phyloP scores from a whole-genome alignment of 2,888 invertebrate genomes.

The Cephalotes varians region DNA sequence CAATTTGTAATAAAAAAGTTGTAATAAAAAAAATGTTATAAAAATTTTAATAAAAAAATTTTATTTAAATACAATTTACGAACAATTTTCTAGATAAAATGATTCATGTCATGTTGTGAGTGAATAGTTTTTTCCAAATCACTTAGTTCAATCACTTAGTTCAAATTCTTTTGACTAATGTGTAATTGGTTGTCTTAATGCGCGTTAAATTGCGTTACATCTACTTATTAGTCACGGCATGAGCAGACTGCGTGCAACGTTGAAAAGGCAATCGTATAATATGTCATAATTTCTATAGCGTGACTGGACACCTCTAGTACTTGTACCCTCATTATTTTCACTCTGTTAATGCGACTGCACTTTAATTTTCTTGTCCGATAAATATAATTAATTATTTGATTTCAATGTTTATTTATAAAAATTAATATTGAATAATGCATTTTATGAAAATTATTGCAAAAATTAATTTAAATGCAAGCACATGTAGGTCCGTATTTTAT shows the following conservation, averaged over 20 bases:
- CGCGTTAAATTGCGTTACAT: slow-evolving; percentile 73
- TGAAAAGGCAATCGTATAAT: slow-evolving; percentile 82
- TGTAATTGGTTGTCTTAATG: slow-evolving; percentile 56
- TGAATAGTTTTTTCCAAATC: slow-evolving; percentile 31
- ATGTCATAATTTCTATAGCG: slow-evolving; percentile 84
- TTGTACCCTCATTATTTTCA: slow-evolving; percentile 54
- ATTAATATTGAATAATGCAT: not conserved
- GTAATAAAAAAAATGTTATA: no score
- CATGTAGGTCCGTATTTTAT: no score
- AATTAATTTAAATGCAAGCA: not conserved
- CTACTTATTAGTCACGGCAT: slow-evolving; percentile 81
- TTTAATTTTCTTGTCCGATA: slow-evolving; percentile 48
- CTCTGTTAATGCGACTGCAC: slow-evolving; percentile 66
- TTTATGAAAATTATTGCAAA: not conserved
- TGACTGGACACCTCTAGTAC: slow-evolving; percentile 77
- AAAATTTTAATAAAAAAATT: no score
- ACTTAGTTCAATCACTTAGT: no score
- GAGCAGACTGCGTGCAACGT: slow-evolving; percentile 73
- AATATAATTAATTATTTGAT: slow-evolving; percentile 13
- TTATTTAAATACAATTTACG: no score
- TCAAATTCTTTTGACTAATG: slow-evolving; percentile 33
- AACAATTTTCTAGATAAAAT: not conserved
- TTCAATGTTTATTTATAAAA: not conserved
- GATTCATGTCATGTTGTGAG: not conserved
- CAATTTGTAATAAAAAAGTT: no score